phyloP scores from a whole-genome alignment of 1,140 invertebrate genomes.

The Muscidifurax raptorellus region DNA sequence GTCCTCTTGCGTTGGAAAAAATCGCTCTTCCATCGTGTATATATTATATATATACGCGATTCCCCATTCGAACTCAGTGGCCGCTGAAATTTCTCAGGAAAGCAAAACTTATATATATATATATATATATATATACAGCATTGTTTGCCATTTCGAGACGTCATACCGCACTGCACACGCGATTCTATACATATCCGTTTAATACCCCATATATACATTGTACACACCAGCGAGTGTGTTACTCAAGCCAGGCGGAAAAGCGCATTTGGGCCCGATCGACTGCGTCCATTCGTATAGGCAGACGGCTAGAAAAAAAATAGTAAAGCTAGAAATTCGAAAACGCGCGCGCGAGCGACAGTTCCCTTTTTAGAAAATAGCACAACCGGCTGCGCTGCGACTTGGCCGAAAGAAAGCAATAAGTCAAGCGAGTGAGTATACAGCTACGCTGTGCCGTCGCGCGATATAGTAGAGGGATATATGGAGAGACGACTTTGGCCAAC shows the following conservation, averaged over 20 bases:
- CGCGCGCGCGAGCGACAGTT: too few species aligned
- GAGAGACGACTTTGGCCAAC: neutral
- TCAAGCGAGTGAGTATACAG: neutral
- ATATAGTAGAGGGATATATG: neutral
- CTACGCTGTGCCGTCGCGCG: neutral
- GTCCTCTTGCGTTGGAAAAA: too few species aligned
- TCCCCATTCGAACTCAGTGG: too few species aligned
- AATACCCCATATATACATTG: neutral
- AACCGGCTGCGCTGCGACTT: slow-evolving; percentile 15
- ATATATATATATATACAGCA: too few species aligned
- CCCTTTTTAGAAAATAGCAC: slow-evolving; percentile 17
- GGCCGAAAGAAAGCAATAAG: slow-evolving; percentile 37
- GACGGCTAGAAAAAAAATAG: neutral
- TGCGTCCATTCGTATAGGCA: slow-evolving; percentile 1
- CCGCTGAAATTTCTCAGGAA: too few species aligned
- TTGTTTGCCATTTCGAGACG: neutral
- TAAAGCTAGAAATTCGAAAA: neutral
- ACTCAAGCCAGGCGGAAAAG: slow-evolving; percentile 16
- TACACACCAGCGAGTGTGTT: too few species aligned
- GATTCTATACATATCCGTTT: neutral
- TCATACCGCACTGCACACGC: neutral
- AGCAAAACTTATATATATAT: too few species aligned
- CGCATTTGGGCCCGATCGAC: neutral
- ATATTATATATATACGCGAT: too few species aligned
- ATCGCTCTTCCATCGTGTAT: too few species aligned